Base-by-base conservation (phyloP, 2,797 vertebrate genomes). In the Rhinogobio ventralis region DNA sequence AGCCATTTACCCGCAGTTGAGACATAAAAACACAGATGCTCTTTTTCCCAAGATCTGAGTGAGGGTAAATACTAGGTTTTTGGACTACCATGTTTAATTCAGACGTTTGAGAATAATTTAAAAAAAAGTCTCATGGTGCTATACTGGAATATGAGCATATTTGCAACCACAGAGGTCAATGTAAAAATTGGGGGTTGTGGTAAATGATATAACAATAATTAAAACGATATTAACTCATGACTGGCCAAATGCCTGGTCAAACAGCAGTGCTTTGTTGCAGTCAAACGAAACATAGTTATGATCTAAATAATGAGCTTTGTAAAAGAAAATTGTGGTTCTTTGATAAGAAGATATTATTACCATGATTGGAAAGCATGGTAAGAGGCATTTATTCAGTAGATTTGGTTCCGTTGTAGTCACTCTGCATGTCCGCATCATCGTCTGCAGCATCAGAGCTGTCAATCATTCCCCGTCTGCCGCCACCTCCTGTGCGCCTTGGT, bases 341-440 rank as follows among this genome's bases (percentile, higher is more conserved):
- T 84, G 74, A 81, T 84, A 42, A 42, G 33, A 79, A 20, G 33
- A 19, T 17, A 66, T 36, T 39, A 28, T 25, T n/a, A 17, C 77
- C 13, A 69, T 85, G 49, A 66, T 10, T 81, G 86, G 78, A 89
- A 69, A 81, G 78, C 84, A 84, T 42, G 42, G 42, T 46, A 62
- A 81, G 60, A 46, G 81, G 74, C 33, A 9, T 92, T 85, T 94
- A 96, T 86, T 97, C 96, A 86, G 91, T 94, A 88, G 94, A 91
- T 94, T 96, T 97, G 89, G 96, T 96, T 93, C 96, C 96, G 0
- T 97, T 97, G 95, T 94, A 96, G 89, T 97, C 96, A 11, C 91
- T 91, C 30, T 97, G 96, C 46, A 91, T 86, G 23, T 96, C 96
- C 5, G 85, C 86, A 49, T 97, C 96, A 0, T 97, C 96, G 46